Evolutionary conservation across 2,113 vertebrate species (phyloP), one percentile per base, ranked within the genome.

Genomic region (Axis porcinus): DNA sequence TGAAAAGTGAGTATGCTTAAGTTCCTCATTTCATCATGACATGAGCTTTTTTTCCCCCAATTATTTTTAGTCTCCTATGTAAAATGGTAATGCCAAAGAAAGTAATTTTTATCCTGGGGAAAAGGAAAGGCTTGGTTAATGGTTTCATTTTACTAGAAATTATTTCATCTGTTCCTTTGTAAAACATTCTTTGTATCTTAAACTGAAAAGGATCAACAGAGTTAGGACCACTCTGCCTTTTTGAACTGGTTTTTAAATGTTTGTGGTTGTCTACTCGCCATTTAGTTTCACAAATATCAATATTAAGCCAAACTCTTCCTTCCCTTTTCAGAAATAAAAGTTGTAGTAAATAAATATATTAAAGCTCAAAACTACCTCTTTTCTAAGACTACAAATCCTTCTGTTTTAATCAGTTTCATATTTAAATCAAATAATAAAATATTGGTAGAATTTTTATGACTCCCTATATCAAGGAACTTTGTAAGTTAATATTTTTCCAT

Each of bases 1-100:
- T 13, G 99, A 99, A 94, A 99, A 99, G 99, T 99, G 97, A 99
- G 99, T 99, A n/a, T 0, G 1, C 40, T 78, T 1, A 45, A 27
- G 17, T 36, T 52, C 47, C 8, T 7, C 4, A 2, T 33, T 74
- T 21, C 62, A 62, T 27, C 7, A 1, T 33, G 43, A 33, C 2
- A 0, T 55, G 45, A n/a, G 33, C 58, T 50, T 40, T 13, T 70
- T 8, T 17, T 3, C 10, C 43, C 45, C 23, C 57, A 8, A 0
- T 21, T 67, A 13, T 17, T 81, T 89, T 67, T 40, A 60, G 82
- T 62, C 52, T n/a, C 27, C 62, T 60, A 2, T 57, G 17, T 70
- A 74, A 94, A 94, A 82, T 88, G 43, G 33, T 79, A 67, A 36
- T 91, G 43, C 50, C 64, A 93, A 60, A 78, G 47, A 28, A 27